These are phyloP conservation scores for Gadus chalcogrammus DNA, from an alignment of 2,113 vertebrate species.

Conservation along the genomic window DNA sequence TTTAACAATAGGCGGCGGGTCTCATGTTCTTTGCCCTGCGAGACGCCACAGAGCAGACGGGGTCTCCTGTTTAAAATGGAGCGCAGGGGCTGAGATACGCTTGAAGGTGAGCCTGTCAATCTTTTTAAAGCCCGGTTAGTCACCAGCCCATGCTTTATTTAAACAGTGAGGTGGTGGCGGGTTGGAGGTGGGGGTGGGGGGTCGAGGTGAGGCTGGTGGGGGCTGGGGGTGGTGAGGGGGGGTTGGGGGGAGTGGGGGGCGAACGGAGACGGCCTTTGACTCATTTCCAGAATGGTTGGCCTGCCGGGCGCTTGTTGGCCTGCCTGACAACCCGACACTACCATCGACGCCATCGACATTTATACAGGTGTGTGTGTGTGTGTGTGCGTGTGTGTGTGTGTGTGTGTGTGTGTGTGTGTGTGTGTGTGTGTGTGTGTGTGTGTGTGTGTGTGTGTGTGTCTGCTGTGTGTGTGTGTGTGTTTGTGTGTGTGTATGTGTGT, in stretches of 20 bases:
- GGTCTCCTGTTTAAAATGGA: slow-evolving; percentile 38
- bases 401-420: neutral
- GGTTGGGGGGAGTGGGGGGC: too few species aligned
- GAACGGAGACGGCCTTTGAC: too few species aligned
- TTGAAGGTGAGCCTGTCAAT: slow-evolving; percentile 49
- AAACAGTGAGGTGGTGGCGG: slow-evolving; percentile 32
- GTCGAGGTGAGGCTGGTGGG: too few species aligned
- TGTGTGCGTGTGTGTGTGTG: slow-evolving; percentile 3
- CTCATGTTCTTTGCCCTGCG: slow-evolving; percentile 7
- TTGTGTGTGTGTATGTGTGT: neutral
- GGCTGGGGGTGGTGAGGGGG: too few species aligned
- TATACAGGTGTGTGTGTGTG: neutral
- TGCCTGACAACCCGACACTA: too few species aligned
- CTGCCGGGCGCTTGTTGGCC: too few species aligned
- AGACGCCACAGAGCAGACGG: slow-evolving; percentile 36
- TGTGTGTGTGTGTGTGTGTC: neutral
- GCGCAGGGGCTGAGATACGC: slow-evolving; percentile 25
- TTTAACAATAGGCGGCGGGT: too few species aligned
- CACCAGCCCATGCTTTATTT: slow-evolving; percentile 47
- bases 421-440: neutral
- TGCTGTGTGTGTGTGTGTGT: slow-evolving; percentile 1
- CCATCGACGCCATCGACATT: too few species aligned
- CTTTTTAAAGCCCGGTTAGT: slow-evolving; percentile 41
- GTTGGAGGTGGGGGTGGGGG: too few species aligned
- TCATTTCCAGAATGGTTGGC: too few species aligned